phyloP scores from a whole-genome alignment of 2,797 vertebrate species.

The Potorous gilbertii region DNA sequence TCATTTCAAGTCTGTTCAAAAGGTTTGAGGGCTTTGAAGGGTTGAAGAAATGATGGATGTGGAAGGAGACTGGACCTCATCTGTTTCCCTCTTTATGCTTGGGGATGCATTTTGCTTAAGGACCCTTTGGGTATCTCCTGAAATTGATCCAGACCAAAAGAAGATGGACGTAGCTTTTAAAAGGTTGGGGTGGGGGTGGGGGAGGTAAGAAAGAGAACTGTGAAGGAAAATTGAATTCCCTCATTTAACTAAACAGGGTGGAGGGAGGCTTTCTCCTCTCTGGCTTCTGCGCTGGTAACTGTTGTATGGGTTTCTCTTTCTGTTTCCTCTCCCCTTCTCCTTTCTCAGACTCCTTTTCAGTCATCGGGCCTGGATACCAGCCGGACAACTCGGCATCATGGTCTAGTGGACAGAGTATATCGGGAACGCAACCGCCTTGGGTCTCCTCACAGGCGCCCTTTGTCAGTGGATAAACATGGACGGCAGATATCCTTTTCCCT shows the following conservation, averaged over 20 bases:
- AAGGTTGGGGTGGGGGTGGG: not conserved
- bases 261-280: not conserved
- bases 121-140: not conserved
- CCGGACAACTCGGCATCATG: conserved; percentile 96
- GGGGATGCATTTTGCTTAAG: not conserved
- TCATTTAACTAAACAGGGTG: not conserved
- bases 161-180: not conserved
- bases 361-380: conserved; percentile 97
- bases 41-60: conserved; percentile 26
- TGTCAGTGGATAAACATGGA: conserved; percentile 97
- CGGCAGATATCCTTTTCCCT: conserved; percentile 96
- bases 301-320: not conserved
- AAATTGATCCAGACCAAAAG: not conserved
- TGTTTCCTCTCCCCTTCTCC: not conserved
- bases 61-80: conserved; percentile 37
- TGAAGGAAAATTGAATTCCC: not conserved
- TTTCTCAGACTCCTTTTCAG: conserved; percentile 89
- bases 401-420: conserved; percentile 97
- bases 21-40: not conserved
- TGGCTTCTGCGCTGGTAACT: not conserved
- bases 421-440: conserved; percentile 96
- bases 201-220: not conserved
- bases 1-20: rapidly evolving
- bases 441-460: conserved; percentile 95
- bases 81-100: conserved; percentile 35